Evolutionary conservation across 2,113 vertebrate species (phyloP).

Genomic region (Microcebus jonahi): DNA sequence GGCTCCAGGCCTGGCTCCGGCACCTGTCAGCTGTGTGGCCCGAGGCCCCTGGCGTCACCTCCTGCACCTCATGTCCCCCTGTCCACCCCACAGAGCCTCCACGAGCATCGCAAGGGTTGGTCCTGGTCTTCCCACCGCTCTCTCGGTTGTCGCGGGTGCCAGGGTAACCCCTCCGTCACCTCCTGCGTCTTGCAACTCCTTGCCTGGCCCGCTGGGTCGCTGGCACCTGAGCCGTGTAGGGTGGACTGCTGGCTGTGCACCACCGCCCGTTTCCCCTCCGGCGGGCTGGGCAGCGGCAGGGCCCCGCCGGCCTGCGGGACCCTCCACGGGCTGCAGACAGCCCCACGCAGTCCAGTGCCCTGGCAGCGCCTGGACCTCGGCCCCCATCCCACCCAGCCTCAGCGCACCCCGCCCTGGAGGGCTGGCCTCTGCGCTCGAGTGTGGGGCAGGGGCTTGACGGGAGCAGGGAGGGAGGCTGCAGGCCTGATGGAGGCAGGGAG

Average conservation of each 20-base stretch:
- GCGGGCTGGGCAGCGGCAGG: not conserved
- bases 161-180: accelerated
- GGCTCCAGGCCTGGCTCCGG: not conserved
- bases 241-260: too few relatives aligned
- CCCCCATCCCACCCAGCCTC: accelerated
- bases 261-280: accelerated
- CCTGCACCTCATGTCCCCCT: not conserved
- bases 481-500: not conserved
- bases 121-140: not conserved
- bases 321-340: not conserved
- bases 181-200: accelerated
- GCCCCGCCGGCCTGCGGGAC: not conserved
- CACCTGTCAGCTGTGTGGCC: accelerated
- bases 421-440: accelerated
- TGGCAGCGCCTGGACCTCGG: accelerated
- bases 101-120: not conserved
- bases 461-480: accelerated
- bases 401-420: too few relatives aligned
- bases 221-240: too few relatives aligned
- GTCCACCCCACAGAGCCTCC: not conserved
- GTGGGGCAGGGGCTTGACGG: not conserved
- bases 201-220: not conserved
- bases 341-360: accelerated
- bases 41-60: accelerated
- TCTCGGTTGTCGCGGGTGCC: not conserved